phyloP scores from a whole-genome alignment of 1,140 invertebrate species.

The Zaprionus lachaisei region DNA sequence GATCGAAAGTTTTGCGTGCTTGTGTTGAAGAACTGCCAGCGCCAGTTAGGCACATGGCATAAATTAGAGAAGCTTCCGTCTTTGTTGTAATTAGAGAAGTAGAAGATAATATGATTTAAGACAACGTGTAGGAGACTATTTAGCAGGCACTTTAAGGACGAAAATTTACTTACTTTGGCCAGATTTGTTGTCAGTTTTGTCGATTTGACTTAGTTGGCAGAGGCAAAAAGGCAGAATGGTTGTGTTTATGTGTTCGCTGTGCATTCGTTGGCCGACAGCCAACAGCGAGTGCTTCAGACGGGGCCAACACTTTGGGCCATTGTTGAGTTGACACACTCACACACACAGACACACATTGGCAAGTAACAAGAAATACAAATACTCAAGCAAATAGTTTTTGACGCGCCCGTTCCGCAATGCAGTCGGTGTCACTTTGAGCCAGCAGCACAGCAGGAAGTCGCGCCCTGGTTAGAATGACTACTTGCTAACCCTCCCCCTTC shows the following conservation, averaged over 20 bases:
- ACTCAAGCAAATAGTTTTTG: slow-evolving; percentile 70
- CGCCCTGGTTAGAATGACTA: slow-evolving; percentile 4
- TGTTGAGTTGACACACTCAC: slow-evolving; percentile 56
- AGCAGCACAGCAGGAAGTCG: slow-evolving; percentile 2
- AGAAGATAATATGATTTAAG: slow-evolving; percentile 51
- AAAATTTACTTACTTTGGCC: slow-evolving; percentile 12
- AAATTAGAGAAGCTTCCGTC: slow-evolving; percentile 59
- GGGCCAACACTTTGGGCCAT: slow-evolving; percentile 73
- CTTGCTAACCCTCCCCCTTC: neutral
- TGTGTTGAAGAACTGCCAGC: slow-evolving; percentile 26
- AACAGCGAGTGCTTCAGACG: slow-evolving; percentile 64
- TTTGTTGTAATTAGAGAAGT: slow-evolving; percentile 4
- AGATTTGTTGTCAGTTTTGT: slow-evolving; percentile 1
- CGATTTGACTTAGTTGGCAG: slow-evolving; percentile 45
- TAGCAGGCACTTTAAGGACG: slow-evolving; percentile 38
- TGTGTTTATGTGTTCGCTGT: slow-evolving; percentile 55
- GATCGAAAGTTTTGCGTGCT: slow-evolving; percentile 49
- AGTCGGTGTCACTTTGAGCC: slow-evolving; percentile 69
- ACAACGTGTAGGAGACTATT: slow-evolving; percentile 7
- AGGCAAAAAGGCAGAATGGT: slow-evolving; percentile 30
- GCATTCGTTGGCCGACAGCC: slow-evolving; percentile 61
- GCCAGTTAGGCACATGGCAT: slow-evolving; percentile 47
- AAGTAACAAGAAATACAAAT: slow-evolving; percentile 59
- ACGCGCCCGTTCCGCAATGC: slow-evolving; percentile 71
- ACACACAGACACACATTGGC: slow-evolving; percentile 3